Base-by-base conservation (phyloP, 2,888 invertebrate genomes). In the Sipunculus nudus region DNA sequence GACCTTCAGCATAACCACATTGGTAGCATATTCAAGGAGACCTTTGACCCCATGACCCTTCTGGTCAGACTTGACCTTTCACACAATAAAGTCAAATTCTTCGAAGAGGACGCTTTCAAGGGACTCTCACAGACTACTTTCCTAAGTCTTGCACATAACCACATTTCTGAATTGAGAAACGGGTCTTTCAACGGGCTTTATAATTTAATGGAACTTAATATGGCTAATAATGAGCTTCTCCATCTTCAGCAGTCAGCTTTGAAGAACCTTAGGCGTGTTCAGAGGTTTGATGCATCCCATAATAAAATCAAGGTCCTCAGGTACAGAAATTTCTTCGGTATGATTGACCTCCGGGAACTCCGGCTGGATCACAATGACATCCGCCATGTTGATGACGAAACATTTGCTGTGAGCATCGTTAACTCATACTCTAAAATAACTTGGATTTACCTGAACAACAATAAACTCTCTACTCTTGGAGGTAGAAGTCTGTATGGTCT, bases 321-420 rank as follows among this genome's bases (percentile, higher is more conserved):
- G 21, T 68, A 67, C 28, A 66, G 65, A 29, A 70, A 69, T 28
- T 70, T 76, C 45, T 63, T 59, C 25, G 75, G 75, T 13, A 53
- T 76, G 23, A 32, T 67, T 6, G 70, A 73, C 41, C 59, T 76
- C 23, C 68, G 68, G 29, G 70, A 71, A 49, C 50, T 76, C 13
- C 70, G 71, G 32, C 53, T 76, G 6, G 72, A 75, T 19, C 62
- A 69, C 43, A 76, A 76, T 47, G 61, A 71, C 16, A 73, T 76
- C 21, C 61, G 63, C 10, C 59, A 59, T 13, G 61, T 76, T 2
- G 72, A 74, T 25, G 67, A 68, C 6, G 73, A 71, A 16, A 72
- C 72, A 0, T 76, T 76, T 55, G 72, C 68, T 31, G 69, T 74
- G 16, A 65, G 68, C 2, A 48, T 67, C 2, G 56, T 68, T 25